Conservation (phyloP, 2,113 vertebrate genomes). For the rat (Rattus norvegicus) region GRCr8 NC_086027.1:51941501-51942000, state of each 20-base stretch:
- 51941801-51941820: background rate
- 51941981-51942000: background rate
- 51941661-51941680: background rate
- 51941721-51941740: background rate
- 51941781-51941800: background rate
- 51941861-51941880: background rate
- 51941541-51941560: background rate
- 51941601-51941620: background rate
- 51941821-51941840: background rate
- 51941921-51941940: background rate
- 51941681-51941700: background rate
- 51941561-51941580: background rate
- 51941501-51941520: background rate
- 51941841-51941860: background rate
- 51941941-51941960: background rate
- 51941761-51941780: background rate
- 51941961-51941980: background rate
- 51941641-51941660: background rate
- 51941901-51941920: background rate
- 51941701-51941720: background rate
- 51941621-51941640: slow-evolving; percentile 39
- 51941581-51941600: background rate
- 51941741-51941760: background rate
- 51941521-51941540: background rate
- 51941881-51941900: background rate